phyloP scores from a whole-genome alignment of 2,797 vertebrate genomes.

The Ctenopoma multispine region DNA sequence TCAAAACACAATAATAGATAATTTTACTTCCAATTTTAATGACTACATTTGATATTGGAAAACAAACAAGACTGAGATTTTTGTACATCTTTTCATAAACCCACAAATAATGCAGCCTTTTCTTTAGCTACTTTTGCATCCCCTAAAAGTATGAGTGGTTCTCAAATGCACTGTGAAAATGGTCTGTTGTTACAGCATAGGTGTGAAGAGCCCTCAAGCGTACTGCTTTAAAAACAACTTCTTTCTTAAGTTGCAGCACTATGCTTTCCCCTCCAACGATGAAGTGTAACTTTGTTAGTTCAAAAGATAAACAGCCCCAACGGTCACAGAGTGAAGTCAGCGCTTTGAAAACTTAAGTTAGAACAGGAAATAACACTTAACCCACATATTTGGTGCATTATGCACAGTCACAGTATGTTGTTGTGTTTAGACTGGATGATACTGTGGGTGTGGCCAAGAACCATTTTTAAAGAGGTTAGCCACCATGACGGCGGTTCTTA shows the following conservation, averaged over 20 bases:
- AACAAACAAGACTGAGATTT: conserved; percentile 24
- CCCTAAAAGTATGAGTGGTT: background rate
- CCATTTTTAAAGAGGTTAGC: too few species aligned
- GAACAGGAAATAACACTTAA: conserved; percentile 1
- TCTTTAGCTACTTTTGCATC: conserved; percentile 3
- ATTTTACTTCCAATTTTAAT: conserved; percentile 47
- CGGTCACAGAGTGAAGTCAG: conserved; percentile 1
- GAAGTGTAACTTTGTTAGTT: conserved; percentile 38
- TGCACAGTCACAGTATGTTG: too few species aligned
- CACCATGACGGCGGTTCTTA: too few species aligned
- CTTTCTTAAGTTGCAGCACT: conserved; percentile 15
- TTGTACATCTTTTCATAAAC: conserved; percentile 2
- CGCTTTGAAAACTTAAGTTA: conserved; percentile 10
- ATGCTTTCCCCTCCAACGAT: conserved; percentile 12
- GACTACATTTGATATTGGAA: conserved; percentile 23
- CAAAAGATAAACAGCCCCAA: conserved; percentile 33
- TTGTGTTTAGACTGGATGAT: too few species aligned
- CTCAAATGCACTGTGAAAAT: conserved; percentile 20
- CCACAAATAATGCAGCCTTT: background rate
- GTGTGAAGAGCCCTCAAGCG: conserved; percentile 36
- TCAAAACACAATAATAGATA: conserved; percentile 18
- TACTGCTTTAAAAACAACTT: conserved; percentile 15
- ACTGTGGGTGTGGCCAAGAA: too few species aligned
- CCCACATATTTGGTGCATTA: conserved; percentile 1
- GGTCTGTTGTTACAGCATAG: conserved; percentile 9